Evolutionary conservation across 2,797 vertebrate species (phyloP), one percentile per base, ranked within the genome.

Genomic region (Meriones psammophilus): DNA sequence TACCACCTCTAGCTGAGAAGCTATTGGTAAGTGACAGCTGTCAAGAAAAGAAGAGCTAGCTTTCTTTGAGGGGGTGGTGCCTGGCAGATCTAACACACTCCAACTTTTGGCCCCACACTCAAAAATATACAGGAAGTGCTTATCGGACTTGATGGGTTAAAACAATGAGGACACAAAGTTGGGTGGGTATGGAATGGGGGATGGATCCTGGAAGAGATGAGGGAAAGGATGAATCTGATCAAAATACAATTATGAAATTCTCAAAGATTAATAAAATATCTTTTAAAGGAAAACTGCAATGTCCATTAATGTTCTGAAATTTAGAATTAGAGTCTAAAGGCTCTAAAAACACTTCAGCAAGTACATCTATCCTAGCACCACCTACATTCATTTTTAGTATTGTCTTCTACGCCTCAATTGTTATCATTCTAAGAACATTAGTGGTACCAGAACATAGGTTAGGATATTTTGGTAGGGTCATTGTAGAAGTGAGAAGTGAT

Each of bases 261-360:
- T 46, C 60, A 64, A 64, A 46, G 46, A 33, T 66, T 66, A 84
- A 84, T 84, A 86, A 68, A 68, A 86, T 26, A 85, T 84, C 15
- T 50, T 68, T 69, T 24, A 69, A 69, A 54, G 42, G 30, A 79
- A 64, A 89, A 77, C 69, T 42, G 79, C 88, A 68, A 30, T 64
- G 80, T 73, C 22, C 76, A 46, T 89, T 89, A 89, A 69, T 50
- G n/a, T 62, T 84, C 39, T 76, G 33, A 66, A 46, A 9, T 84
- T 46, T 66, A 84, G 42, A 84, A 13, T 62, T 33, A 33, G 46
- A 77, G 39, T 80, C 28, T 46, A 86, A 92, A 77, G 74, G n/a
- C 36, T 74, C 18, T 54, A 26, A 96, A 89, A 42, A 81, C 36
- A 76, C 46, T 92, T 81, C 58, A 89, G 56, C 73, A 94, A 88